phyloP scores from a whole-genome alignment of 2,797 vertebrate genomes.

The Lophotriccus pileatus region DNA sequence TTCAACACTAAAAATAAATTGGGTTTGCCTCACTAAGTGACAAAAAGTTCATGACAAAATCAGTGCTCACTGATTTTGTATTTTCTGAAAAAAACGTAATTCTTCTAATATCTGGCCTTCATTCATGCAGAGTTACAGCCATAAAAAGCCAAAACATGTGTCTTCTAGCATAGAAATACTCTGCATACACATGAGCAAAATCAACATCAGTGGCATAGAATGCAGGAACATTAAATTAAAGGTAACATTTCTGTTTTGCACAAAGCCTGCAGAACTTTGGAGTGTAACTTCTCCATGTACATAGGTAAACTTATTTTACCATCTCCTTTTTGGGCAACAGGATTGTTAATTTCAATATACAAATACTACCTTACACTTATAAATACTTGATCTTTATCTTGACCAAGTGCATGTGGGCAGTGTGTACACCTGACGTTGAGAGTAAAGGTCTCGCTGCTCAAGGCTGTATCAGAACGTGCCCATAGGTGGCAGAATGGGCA shows the following conservation, averaged over 20 bases:
- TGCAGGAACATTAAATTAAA: not conserved
- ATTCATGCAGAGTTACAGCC: not conserved
- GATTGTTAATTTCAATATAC: not conserved
- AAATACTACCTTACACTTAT: not conserved
- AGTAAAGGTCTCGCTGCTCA: not conserved
- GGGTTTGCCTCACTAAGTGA: not conserved
- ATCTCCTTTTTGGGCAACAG: not conserved
- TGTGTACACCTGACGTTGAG: not conserved
- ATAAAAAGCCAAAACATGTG: not conserved
- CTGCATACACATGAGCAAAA: not conserved
- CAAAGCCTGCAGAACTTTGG: not conserved
- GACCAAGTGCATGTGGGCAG: not conserved
- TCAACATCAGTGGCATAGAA: not conserved
- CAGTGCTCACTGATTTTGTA: not conserved
- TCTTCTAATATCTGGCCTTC: not conserved
- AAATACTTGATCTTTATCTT: not conserved
- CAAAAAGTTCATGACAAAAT: not conserved
- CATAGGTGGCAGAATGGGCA: not conserved
- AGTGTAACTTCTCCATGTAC: not conserved
- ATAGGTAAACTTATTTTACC: not conserved
- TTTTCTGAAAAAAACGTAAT: not conserved
- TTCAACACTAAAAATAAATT: not conserved
- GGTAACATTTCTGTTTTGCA: not conserved
- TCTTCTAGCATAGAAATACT: not conserved
- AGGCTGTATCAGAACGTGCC: not conserved